Evolutionary conservation across 1,140 invertebrate species (phyloP).

Genomic region (Mamestra configurata): DNA sequence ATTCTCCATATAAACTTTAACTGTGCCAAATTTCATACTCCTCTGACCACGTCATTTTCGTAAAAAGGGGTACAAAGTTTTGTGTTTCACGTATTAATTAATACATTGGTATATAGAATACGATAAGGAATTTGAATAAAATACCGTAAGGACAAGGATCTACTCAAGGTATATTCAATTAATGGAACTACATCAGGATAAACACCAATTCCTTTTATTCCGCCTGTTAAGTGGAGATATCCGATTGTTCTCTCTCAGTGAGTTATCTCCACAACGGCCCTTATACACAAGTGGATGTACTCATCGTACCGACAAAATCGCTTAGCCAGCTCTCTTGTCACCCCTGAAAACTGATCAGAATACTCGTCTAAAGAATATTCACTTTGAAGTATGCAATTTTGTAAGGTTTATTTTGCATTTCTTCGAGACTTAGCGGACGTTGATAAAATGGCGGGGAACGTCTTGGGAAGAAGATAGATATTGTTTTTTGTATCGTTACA

Average conservation of each 20-base stretch:
- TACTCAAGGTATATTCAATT: no score
- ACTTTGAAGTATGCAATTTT: background rate
- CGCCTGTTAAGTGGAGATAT: background rate
- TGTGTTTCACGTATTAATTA: no score
- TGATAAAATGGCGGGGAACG: background rate
- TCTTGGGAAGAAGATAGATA: background rate
- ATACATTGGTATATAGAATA: no score
- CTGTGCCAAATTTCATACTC: no score
- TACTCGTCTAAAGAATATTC: background rate
- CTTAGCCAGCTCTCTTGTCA: slow-evolving; percentile 5
- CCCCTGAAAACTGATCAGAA: background rate
- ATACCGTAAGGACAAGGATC: no score
- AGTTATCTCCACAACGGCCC: background rate
- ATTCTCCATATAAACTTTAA: no score
- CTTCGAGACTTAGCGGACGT: background rate
- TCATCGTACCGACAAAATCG: slow-evolving; percentile 6
- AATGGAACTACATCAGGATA: no score
- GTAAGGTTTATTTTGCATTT: slow-evolving; percentile 5
- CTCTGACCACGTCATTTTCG: no score
- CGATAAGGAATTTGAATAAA: no score
- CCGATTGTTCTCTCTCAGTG: background rate
- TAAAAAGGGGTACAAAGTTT: no score
- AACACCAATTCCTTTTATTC: background rate
- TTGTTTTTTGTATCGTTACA: no score
- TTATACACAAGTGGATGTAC: slow-evolving; percentile 9